Percentiles rank a stretch among this genome's conserved stretches.
Evolutionary conservation across 1,140 invertebrate genomes (phyloP).

Genomic region (Diuraphis noxia): DNA sequence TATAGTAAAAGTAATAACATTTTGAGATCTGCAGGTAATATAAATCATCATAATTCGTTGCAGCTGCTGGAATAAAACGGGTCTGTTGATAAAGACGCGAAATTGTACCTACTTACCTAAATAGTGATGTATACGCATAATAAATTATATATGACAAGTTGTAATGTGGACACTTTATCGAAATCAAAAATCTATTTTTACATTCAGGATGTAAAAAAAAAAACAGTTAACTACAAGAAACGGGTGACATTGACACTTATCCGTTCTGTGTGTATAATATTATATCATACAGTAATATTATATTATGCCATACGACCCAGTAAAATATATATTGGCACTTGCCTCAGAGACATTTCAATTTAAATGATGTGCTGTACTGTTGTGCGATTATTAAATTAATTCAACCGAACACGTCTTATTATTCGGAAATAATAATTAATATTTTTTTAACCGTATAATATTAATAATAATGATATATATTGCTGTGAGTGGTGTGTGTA

Average conservation of each 20-base stretch:
- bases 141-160: background rate
- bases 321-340: background rate
- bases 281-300: background rate
- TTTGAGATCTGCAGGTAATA: conserved; percentile 8
- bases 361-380: background rate
- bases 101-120: background rate
- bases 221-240: background rate
- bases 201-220: background rate
- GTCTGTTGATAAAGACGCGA: background rate
- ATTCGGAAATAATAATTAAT: too few relatives aligned
- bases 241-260: background rate
- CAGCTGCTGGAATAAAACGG: background rate
- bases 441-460: too few relatives aligned
- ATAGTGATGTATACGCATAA: background rate
- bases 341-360: background rate
- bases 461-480: too few relatives aligned
- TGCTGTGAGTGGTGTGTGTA: too few relatives aligned
- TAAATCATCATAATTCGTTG: background rate
- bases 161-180: background rate
- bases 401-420: too few relatives aligned
- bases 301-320: too few relatives aligned
- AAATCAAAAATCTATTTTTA: background rate
- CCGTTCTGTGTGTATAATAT: background rate
- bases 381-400: background rate
- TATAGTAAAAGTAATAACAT: background rate